These are phyloP conservation scores for Corythornis cristatus DNA, from an alignment of 2,113 vertebrate genomes.

Conservation along the genomic window DNA sequence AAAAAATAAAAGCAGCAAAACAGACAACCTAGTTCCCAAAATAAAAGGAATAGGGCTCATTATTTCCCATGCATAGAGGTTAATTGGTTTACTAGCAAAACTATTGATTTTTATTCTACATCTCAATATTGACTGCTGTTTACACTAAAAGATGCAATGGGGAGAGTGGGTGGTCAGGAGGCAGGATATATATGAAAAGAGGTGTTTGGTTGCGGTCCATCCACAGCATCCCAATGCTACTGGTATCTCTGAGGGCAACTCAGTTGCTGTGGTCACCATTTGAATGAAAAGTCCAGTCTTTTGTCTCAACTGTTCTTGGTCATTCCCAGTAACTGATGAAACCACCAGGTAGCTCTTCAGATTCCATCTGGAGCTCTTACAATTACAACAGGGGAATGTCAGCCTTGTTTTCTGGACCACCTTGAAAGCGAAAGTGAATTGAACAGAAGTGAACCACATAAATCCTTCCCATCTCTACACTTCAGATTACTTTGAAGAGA, in stretches of 20 bases:
- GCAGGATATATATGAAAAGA: neutral
- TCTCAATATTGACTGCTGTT: neutral
- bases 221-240: neutral
- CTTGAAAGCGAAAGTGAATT: neutral
- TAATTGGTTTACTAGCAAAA: constrained; percentile 8
- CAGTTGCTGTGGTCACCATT: neutral
- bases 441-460: neutral
- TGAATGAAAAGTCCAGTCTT: neutral
- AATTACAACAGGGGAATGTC: fast-evolving
- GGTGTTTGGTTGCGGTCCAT: neutral
- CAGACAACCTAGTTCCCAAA: neutral
- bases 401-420: neutral
- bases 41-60: neutral
- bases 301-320: neutral
- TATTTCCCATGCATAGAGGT: neutral
- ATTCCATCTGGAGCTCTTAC: neutral
- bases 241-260: neutral
- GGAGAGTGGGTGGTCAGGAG: neutral
- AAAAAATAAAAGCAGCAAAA: neutral
- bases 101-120: neutral
- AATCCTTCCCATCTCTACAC: neutral
- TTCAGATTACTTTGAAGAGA: neutral
- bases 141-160: neutral
- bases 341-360: neutral
- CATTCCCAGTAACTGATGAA: neutral